Evolutionary conservation across 23 tunicate genomes (phyloP).

Genomic region (Diplosoma virens): DNA sequence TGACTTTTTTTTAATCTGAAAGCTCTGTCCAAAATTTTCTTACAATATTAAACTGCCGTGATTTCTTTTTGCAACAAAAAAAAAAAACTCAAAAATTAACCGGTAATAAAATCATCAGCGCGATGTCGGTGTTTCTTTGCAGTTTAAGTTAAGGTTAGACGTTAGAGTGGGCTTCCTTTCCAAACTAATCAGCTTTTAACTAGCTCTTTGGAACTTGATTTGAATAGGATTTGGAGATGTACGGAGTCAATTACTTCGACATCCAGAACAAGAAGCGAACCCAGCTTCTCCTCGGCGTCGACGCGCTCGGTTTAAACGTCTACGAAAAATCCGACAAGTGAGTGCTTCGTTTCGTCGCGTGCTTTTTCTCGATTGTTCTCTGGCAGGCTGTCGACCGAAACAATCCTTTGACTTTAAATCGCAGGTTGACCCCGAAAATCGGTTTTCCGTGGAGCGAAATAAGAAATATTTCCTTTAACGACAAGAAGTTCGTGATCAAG

Average conservation of each 20-base stretch:
- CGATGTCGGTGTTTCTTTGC: too few species aligned
- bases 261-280: conserved; percentile 98
- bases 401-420: not conserved
- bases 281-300: conserved; percentile 86
- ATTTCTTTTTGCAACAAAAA: too few species aligned
- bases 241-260: conserved; percentile 98
- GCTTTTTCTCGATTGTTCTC: not conserved
- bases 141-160: too few species aligned
- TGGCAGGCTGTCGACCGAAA: not conserved
- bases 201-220: too few species aligned
- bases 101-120: too few species aligned
- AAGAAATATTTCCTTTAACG: conserved; percentile 93
- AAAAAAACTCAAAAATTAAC: too few species aligned
- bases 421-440: conserved; percentile 93
- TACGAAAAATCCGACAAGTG: conserved; percentile 92
- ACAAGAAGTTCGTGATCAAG: conserved; percentile 96
- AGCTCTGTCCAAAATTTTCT: too few species aligned
- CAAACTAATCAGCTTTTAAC: too few species aligned
- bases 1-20: too few species aligned
- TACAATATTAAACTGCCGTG: too few species aligned
- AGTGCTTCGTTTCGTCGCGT: not conserved
- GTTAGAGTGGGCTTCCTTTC: too few species aligned
- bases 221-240: conserved; percentile 94
- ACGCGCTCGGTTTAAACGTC: conserved; percentile 93
- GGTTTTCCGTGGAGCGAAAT: conserved; percentile 99